phyloP scores from a whole-genome alignment of 2,888 invertebrate genomes.

The Ornithoptera alexandrae region DNA sequence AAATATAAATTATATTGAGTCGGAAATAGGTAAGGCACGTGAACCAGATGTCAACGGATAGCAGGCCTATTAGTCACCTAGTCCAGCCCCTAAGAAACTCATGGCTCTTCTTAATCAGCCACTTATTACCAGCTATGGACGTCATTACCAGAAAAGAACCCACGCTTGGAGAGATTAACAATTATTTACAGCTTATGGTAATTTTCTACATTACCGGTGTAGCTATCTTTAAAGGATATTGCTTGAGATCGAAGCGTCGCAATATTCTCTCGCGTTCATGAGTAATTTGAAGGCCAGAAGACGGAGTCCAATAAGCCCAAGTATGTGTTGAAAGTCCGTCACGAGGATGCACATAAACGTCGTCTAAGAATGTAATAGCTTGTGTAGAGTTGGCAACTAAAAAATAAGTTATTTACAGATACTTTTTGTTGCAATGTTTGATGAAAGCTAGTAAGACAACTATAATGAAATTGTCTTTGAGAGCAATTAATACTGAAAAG shows the following conservation, averaged over 20 bases:
- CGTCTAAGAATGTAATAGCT: constrained; percentile 39
- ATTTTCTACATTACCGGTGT: constrained; percentile 51
- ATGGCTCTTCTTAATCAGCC: too few species aligned
- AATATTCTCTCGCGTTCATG: constrained; percentile 46
- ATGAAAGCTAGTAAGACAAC: not conserved
- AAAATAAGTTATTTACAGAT: not conserved
- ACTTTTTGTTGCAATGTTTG: not conserved
- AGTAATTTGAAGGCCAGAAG: constrained; percentile 42
- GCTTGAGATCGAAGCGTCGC: constrained; percentile 51
- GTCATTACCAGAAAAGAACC: too few species aligned
- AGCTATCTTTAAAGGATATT: constrained; percentile 54
- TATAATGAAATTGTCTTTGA: too few species aligned
- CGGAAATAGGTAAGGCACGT: too few species aligned
- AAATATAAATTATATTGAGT: too few species aligned
- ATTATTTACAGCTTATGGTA: too few species aligned
- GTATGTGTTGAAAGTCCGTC: constrained; percentile 46
- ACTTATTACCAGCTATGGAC: too few species aligned
- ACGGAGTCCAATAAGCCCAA: constrained; percentile 55
- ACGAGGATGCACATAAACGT: constrained; percentile 54
- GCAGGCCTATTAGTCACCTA: too few species aligned
- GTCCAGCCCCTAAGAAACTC: too few species aligned
- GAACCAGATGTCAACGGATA: too few species aligned
- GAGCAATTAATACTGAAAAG: too few species aligned
- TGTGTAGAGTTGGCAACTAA: constrained; percentile 10
- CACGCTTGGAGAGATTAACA: too few species aligned